Conservation (phyloP, 2,797 vertebrate species). For the Percopsis omiscomaycus region DNA sequence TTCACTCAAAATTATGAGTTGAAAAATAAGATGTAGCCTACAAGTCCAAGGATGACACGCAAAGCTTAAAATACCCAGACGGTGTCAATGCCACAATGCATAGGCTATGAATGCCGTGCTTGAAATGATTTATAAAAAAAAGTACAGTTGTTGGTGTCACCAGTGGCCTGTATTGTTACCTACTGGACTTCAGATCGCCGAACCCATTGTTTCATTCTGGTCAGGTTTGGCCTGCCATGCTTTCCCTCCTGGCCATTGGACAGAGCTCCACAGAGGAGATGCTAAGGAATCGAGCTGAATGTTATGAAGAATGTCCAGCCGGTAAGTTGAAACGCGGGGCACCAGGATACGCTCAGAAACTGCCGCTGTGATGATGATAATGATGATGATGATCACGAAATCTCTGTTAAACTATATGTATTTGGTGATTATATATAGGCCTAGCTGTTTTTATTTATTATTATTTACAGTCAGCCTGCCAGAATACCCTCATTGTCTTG, state of each 20-base stretch:
- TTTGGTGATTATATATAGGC: not conserved
- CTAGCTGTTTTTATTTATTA: too few species aligned
- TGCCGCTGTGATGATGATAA: not conserved
- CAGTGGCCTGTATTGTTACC: not conserved
- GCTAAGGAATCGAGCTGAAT: not conserved
- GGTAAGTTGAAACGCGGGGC: slow-evolving; percentile 51
- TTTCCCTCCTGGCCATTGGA: slow-evolving; percentile 24
- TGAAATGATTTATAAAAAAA: not conserved
- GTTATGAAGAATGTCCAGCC: not conserved
- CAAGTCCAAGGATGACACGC: too few species aligned
- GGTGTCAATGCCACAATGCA: not conserved
- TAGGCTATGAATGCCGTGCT: too few species aligned
- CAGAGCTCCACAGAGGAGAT: not conserved
- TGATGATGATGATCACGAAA: not conserved
- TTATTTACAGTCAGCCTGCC: too few species aligned
- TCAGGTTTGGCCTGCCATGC: slow-evolving; percentile 43
- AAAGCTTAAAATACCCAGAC: too few species aligned
- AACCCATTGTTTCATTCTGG: slow-evolving; percentile 11
- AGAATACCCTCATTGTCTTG: not conserved
- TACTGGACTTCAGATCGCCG: not conserved
- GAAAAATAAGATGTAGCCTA: too few species aligned
- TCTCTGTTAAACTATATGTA: too few species aligned
- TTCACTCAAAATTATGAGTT: too few species aligned
- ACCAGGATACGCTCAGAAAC: not conserved
- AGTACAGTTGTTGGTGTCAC: not conserved